Evolutionary conservation across 2,888 invertebrate species (phyloP), one percentile per base, ranked within the genome.

Genomic region (Desoria tigrina): DNA sequence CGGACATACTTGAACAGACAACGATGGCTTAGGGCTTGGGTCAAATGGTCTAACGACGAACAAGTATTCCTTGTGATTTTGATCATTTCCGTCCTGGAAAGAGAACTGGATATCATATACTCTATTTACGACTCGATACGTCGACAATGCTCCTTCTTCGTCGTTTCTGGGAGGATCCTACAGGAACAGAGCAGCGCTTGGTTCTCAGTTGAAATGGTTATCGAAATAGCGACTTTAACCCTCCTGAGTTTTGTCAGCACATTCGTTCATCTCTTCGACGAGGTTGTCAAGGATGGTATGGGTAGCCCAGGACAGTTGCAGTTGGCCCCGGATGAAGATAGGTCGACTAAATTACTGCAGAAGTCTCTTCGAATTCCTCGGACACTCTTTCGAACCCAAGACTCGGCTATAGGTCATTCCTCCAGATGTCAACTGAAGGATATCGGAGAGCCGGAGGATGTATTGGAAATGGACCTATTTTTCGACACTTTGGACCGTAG

Each of bases 211-310:
- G 66, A 62, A 21, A 18, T 54, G 3, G 62, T 37, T 9, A 1
- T 59, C 32, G 66, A 66, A 54, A 51, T 63, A 11, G 42, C 53
- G 1, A 51, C 66, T 11, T 58, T 58, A 24, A 18, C 58, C 1
- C 27, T 66, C 6, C 26, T 66, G 4, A 26, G 53, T 9, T 16
- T 55, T 1, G 54, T 66, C 28, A 42, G 37, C 6, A 24, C 66
- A 7, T 62, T 62, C 45, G 54, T 50, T 1, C 62, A 54, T 23
- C 24, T 58, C 9, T 37, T 66, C 2, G 23, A 51, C 9, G 11
- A 9, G 18, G 23, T 18, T 21, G 28, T n/a, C 24, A 21, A 32
- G 14, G 32, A 32, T 32, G 32, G n/a, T n/a, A n/a, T n/a, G n/a
- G n/a, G n/a, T n/a, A 32, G 32, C 4, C 4, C 32, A 32, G 32